Evolutionary conservation across 2,888 invertebrate species (phyloP).

Genomic region (Pyralis farinalis): DNA sequence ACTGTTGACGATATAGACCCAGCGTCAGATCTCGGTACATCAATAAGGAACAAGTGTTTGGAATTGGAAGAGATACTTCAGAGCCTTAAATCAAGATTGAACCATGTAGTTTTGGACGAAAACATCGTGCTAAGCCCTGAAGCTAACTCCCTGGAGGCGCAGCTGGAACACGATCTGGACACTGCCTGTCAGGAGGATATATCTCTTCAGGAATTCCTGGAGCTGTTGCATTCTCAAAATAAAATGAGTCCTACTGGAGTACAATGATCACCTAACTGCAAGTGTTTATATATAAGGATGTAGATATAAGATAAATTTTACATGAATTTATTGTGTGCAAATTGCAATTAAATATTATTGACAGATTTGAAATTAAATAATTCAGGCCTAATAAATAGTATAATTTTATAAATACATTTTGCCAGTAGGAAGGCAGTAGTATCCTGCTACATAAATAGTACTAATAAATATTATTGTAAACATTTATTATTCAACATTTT

Average conservation of each 20-base stretch:
- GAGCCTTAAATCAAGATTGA: slow-evolving; percentile 70
- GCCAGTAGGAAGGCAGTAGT: too few relatives aligned
- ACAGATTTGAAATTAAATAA: slow-evolving; percentile 38
- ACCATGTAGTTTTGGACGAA: slow-evolving; percentile 74
- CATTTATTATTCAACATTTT: too few relatives aligned
- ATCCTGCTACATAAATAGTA: too few relatives aligned
- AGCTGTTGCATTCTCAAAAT: slow-evolving; percentile 71
- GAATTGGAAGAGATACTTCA: slow-evolving; percentile 76
- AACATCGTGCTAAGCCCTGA: slow-evolving; percentile 75
- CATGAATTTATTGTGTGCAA: slow-evolving; percentile 69
- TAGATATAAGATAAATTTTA: slow-evolving; percentile 44
- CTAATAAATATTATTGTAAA: too few relatives aligned
- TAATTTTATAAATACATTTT: too few relatives aligned
- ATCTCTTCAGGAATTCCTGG: slow-evolving; percentile 73
- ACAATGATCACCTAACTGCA: slow-evolving; percentile 43
- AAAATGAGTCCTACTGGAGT: slow-evolving; percentile 60
- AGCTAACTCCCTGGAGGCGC: slow-evolving; percentile 69
- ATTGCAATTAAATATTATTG: slow-evolving; percentile 61
- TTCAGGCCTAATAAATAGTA: slow-evolving; percentile 29
- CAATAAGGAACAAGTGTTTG: slow-evolving; percentile 73
- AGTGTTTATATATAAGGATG: slow-evolving; percentile 28
- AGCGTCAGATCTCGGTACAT: slow-evolving; percentile 69
- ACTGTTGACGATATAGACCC: slow-evolving; percentile 75
- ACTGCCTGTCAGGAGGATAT: slow-evolving; percentile 77
- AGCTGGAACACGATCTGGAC: slow-evolving; percentile 73